Conservation (phyloP, 2,888 invertebrate genomes). For the Dasysyrphus tricinctus region DNA sequence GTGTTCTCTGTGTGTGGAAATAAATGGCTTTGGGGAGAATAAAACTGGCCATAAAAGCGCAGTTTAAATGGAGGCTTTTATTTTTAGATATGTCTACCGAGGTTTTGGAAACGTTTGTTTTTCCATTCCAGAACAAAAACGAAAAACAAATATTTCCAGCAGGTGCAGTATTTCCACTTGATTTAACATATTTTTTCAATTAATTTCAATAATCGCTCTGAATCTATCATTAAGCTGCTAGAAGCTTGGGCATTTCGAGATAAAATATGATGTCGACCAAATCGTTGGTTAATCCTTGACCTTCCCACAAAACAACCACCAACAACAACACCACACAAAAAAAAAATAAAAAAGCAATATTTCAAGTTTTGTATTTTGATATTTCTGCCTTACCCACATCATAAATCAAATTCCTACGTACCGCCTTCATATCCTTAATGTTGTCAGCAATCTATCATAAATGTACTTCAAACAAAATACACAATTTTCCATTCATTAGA, state of each 20-base stretch:
- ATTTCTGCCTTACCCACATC: constrained; percentile 11
- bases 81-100: neutral
- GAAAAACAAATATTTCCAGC: neutral
- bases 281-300: constrained; percentile 6
- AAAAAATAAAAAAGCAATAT: neutral
- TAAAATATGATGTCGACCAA: neutral
- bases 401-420: constrained; percentile 4
- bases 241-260: neutral
- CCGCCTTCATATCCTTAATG: neutral
- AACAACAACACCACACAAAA: neutral
- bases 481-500: constrained; percentile 13
- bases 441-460: constrained; percentile 36
- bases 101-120: neutral
- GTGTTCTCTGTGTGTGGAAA: neutral
- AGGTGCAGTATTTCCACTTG: constrained; percentile 9
- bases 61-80: neutral
- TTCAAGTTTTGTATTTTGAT: constrained; percentile 7
- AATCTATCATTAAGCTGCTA: neutral
- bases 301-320: neutral
- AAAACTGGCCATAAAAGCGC: constrained; percentile 15
- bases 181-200: constrained; percentile 28
- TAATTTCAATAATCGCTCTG: constrained; percentile 23
- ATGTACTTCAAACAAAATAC: constrained; percentile 13
- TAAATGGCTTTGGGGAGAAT: neutral
- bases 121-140: neutral